phyloP scores from a whole-genome alignment of 2,888 invertebrate species.

The Bedellia somnulentella region DNA sequence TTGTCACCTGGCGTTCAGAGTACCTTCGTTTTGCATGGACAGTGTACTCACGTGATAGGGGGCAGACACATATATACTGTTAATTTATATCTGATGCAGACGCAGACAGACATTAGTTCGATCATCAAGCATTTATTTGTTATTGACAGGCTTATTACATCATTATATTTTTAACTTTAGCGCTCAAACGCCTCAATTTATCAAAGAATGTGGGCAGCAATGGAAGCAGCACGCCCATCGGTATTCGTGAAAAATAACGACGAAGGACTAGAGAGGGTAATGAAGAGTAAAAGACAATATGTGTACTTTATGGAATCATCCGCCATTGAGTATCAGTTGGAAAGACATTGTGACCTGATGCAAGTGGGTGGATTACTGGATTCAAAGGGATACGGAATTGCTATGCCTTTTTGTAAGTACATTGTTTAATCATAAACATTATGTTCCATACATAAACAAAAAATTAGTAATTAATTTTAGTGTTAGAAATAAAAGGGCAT shows the following conservation, averaged over 20 bases:
- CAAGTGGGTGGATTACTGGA: slow-evolving; percentile 80
- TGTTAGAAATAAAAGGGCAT: too few relatives aligned
- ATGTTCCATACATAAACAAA: neutral
- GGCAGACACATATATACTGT: too few relatives aligned
- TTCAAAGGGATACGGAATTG: slow-evolving; percentile 91
- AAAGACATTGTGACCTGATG: slow-evolving; percentile 81
- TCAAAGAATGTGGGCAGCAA: slow-evolving; percentile 89
- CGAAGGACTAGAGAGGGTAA: slow-evolving; percentile 85
- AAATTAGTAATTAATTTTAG: neutral
- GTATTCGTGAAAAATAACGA: slow-evolving; percentile 82
- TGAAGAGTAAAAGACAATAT: slow-evolving; percentile 76
- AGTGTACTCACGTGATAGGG: too few relatives aligned
- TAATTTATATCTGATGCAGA: too few relatives aligned
- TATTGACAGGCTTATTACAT: too few relatives aligned
- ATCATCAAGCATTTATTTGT: too few relatives aligned
- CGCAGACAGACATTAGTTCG: too few relatives aligned
- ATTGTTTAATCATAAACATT: too few relatives aligned
- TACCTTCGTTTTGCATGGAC: too few relatives aligned
- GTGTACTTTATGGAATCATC: slow-evolving; percentile 97
- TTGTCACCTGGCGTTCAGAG: too few relatives aligned
- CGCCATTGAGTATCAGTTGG: slow-evolving; percentile 88
- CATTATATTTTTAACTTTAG: too few relatives aligned
- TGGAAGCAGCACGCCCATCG: slow-evolving; percentile 81
- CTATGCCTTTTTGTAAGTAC: slow-evolving; percentile 82
- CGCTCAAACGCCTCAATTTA: slow-evolving; percentile 88